Base-by-base conservation (phyloP, 2,888 invertebrate genomes). In the Eulithis prunata region DNA sequence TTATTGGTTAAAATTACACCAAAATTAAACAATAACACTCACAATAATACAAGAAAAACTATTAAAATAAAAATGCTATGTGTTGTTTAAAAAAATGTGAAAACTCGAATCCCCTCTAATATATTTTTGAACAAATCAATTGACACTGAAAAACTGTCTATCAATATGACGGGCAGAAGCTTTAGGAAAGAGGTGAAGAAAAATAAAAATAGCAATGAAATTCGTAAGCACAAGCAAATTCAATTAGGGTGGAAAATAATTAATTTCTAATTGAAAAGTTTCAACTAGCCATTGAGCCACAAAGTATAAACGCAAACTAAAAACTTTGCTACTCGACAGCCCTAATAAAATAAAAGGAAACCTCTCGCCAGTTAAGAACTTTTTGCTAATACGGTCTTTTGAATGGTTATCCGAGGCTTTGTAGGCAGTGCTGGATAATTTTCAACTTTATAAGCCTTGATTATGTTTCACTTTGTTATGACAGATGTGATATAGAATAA, bases 381-480 rank as follows among this genome's bases (percentile, higher is more conserved):
- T 63, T 64, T 58, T 47, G 58, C 47, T 49, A 59, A 64, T 58
- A 64, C 64, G 57, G 45, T 51, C 45, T 62, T 49, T 52, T 62
- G 56, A 62, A 62, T 57, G 57, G 47, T n/a, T 10, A 36, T 52
- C 49, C 56, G 56, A 55, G 49, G 51, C 21, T 45, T 14, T 43
- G 13, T 12, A 47, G 28, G 45, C 41, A 57, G 36, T 52, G 57
- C 51, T 14, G 14, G 32, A 8, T 51, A 46, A 62, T 46, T 63
- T 62, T 36, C 63, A 49, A 49, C 21, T 21, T 49, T 14, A 21
- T 21, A 21, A 10, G 8, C 21, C 3, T 3, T 10, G 1, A 0
- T 11, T 49, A 11, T 11, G 49, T 21, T 4, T 21, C 4, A 49
- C 21, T 49, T 49, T 49, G 0, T 2, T 11, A 11, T 49, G 21